Base-by-base conservation (phyloP, 2,113 vertebrate species). In the Dromaius novaehollandiae region DNA sequence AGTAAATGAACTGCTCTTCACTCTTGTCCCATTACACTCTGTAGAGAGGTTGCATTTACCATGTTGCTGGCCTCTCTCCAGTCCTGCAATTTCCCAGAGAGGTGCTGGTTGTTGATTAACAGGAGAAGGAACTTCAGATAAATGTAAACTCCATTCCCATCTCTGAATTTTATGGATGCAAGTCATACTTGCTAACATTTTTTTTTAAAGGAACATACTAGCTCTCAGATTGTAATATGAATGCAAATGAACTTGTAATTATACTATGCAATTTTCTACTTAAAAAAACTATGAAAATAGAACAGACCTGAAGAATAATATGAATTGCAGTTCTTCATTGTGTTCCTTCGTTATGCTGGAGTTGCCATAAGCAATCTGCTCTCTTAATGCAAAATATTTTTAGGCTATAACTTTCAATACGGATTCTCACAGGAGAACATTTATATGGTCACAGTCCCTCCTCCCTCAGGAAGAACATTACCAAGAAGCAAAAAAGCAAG, bases 181-280 rank as follows among this genome's bases (percentile, higher is more conserved):
- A 98, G 96, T 97, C 97, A 98, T 65, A 97, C 91, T 97, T 97
- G 80, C 90, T 95, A 96, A 93, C 95, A 78, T 97, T 98, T 97
- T 97, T 98, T 97, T 98, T 95, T 74, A 97, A 97, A 98, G 98
- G 95, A 98, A 89, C 96, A 86, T 96, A 98, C 97, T 97, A 97
- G 97, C 93, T 97, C 97, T 91, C 96, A 98, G 97, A 96, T 96
- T 98, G 97, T 98, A 98, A 98, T 98, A 98, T 96, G 98, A 98
- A 98, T 98, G 98, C 97, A 98, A 98, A 98, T 98, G 95, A 98
- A 98, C 96, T 97, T 98, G 96, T 98, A 98, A 98, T 98, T 98
- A 98, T 98, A 97, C 97, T 96, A 58, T 96, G 97, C 97, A 98
- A 98, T 98, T 98, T 98, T 97, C 98, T 98, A 97, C 96, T 98